Percentiles rank a stretch among this genome's conserved stretches.
Conservation (phyloP, 2,888 invertebrate species). For the Loripinus fragilis region DNA sequence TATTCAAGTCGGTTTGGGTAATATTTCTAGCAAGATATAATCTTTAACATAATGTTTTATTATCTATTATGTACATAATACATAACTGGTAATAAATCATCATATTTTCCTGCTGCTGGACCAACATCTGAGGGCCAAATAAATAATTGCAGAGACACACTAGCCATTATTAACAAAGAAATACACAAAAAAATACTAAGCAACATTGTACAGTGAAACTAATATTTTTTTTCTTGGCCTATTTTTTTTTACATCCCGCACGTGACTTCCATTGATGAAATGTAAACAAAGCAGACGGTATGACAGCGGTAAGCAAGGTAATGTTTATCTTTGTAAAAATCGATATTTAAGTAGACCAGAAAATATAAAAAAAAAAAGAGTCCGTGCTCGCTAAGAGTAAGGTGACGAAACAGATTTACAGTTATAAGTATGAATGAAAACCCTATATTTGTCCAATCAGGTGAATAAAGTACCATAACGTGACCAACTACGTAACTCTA, state of each 20-base stretch:
- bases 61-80: not conserved
- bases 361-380: too few species aligned
- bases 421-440: too few species aligned
- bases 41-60: not conserved
- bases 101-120: not conserved
- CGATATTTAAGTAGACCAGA: too few species aligned
- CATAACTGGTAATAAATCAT: not conserved
- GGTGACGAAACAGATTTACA: too few species aligned
- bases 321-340: not conserved
- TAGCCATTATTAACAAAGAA: not conserved
- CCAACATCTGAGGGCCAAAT: not conserved
- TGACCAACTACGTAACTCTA: too few species aligned
- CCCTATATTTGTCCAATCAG: too few species aligned
- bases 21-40: not conserved
- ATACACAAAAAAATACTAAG: not conserved
- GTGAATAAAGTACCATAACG: too few species aligned
- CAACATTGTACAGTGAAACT: not conserved
- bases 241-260: not conserved
- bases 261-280: conserved; percentile 6
- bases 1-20: too few species aligned
- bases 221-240: conserved; percentile 6
- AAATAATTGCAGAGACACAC: too few species aligned
- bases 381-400: too few species aligned
- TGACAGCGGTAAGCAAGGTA: not conserved
- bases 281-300: conserved; percentile 2